Conservation (phyloP, 2,888 invertebrate genomes). For the Ernsta delagoae region DNA sequence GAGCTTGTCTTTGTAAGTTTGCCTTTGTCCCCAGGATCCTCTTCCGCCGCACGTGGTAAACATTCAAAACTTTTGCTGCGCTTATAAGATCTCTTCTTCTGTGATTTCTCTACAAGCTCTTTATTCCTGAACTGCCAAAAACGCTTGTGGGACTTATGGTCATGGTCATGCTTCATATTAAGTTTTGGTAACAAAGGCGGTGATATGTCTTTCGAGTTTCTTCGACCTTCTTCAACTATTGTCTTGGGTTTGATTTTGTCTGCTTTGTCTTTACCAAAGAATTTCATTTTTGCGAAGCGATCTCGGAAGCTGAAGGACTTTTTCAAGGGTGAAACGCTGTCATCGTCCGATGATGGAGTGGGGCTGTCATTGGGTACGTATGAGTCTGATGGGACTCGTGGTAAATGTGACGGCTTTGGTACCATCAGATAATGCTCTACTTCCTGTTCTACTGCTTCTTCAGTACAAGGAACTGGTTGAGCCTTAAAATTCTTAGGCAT, state of each 20-base stretch:
- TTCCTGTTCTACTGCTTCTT: constrained; percentile 55
- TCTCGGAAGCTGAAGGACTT: constrained; percentile 78
- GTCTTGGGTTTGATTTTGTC: constrained; percentile 62
- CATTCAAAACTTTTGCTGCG: constrained; percentile 80
- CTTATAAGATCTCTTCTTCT: constrained; percentile 60
- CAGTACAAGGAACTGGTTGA: constrained; percentile 49
- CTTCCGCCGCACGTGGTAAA: constrained; percentile 67
- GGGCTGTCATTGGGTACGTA: constrained; percentile 53
- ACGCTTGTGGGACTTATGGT: constrained; percentile 65
- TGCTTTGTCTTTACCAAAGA: constrained; percentile 65
- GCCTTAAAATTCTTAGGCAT: constrained; percentile 73
- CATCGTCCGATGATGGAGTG: constrained; percentile 56
- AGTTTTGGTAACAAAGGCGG: constrained; percentile 44
- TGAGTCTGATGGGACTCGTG: constrained; percentile 64
- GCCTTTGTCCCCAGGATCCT: constrained; percentile 53
- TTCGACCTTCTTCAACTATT: constrained; percentile 58
- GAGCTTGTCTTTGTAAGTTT: constrained; percentile 56
- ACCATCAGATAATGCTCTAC: constrained; percentile 65
- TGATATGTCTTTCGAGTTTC: constrained; percentile 42
- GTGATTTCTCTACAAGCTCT: constrained; percentile 58
- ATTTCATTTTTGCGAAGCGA: constrained; percentile 66
- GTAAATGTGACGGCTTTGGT: constrained; percentile 76
- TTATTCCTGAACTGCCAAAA: constrained; percentile 76
- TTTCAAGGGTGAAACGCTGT: constrained; percentile 63
- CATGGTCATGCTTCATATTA: constrained; percentile 50